Conservation (phyloP, 2,888 invertebrate genomes). For the Steinernema carpocapsae region DNA sequence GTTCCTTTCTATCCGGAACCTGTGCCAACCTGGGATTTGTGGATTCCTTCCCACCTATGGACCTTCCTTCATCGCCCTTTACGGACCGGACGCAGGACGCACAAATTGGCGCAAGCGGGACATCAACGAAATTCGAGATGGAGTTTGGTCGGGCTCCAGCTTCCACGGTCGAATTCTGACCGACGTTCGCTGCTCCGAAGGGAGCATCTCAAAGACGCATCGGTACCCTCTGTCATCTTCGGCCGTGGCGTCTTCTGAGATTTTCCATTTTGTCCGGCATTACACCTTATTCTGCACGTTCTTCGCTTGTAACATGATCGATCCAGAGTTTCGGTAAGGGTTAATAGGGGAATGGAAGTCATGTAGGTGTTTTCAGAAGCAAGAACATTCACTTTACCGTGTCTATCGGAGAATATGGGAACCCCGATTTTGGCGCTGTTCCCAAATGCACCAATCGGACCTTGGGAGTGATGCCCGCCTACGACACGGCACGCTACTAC, state of each 20-base stretch:
- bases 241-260: constrained; percentile 44
- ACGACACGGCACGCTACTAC: constrained; percentile 57
- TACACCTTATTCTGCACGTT: constrained; percentile 56
- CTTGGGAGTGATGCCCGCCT: constrained; percentile 55
- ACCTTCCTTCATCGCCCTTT: constrained; percentile 59
- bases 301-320: constrained; percentile 58
- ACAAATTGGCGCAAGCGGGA: constrained; percentile 35
- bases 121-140: constrained; percentile 21
- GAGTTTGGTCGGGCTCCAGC: constrained; percentile 41
- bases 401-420: constrained; percentile 51
- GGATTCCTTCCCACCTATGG: constrained; percentile 62
- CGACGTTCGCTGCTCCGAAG: constrained; percentile 53
- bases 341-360: background rate
- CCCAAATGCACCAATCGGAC: constrained; percentile 45
- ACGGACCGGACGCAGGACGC: constrained; percentile 51
- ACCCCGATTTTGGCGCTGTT: constrained; percentile 41
- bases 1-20: constrained; percentile 46
- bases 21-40: constrained; percentile 54
- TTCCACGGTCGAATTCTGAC: constrained; percentile 55
- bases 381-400: constrained; percentile 51
- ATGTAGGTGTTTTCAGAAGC: constrained; percentile 41
- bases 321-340: constrained; percentile 51
- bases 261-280: constrained; percentile 43
- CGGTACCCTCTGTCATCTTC: constrained; percentile 43
- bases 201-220: constrained; percentile 46